phyloP scores from a whole-genome alignment of 1,140 invertebrate genomes.

The Bombus superbus region DNA sequence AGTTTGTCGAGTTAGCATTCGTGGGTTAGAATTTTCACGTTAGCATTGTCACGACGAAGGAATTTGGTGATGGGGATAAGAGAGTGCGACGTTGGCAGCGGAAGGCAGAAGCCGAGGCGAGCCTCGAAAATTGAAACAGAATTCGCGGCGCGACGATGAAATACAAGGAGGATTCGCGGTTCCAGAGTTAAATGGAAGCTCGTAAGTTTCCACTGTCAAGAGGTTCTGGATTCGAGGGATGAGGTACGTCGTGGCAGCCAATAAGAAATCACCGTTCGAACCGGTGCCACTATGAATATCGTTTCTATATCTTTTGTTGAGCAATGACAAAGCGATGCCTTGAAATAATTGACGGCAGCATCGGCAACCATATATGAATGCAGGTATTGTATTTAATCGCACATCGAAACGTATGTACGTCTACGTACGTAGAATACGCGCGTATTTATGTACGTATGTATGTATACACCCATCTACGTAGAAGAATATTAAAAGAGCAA shows the following conservation, averaged over 20 bases:
- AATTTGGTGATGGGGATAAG: too few relatives aligned
- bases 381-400: too few relatives aligned
- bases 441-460: not conserved
- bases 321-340: not conserved
- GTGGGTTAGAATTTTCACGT: not conserved
- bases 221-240: constrained; percentile 16
- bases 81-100: not conserved
- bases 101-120: constrained; percentile 57
- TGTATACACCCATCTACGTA: not conserved
- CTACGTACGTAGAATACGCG: not conserved
- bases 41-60: not conserved
- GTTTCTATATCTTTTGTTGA: constrained; percentile 32
- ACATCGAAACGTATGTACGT: too few relatives aligned
- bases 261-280: constrained; percentile 31
- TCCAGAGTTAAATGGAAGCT: constrained; percentile 65
- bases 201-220: constrained; percentile 58
- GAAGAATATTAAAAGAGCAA: not conserved
- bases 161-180: constrained; percentile 55
- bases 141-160: constrained; percentile 70
- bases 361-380: too few relatives aligned
- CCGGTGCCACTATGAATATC: constrained; percentile 19
- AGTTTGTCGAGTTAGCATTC: not conserved
- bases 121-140: constrained; percentile 75
- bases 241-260: constrained; percentile 5
- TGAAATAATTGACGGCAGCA: not conserved